Percentiles rank a stretch among this genome's conserved stretches.
phyloP scores from a whole-genome alignment of 2,113 vertebrate species.

The Anolis carolinensis region DNA sequence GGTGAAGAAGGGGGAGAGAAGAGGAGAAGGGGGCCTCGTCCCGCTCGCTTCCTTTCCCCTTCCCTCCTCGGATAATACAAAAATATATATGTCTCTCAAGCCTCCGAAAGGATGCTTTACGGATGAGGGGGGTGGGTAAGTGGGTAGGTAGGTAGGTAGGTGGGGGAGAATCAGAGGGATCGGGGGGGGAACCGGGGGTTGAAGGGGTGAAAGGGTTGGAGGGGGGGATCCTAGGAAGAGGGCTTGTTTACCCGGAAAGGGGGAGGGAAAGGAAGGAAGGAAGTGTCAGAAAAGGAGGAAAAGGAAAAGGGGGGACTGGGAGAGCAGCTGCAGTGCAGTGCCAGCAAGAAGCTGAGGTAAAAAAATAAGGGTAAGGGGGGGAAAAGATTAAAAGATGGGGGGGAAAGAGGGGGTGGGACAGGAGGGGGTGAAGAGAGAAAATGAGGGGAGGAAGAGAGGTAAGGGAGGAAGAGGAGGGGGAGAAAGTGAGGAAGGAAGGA shows the following conservation, averaged over 20 bases:
- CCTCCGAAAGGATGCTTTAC: background rate
- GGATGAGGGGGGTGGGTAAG: background rate
- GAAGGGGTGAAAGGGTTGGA: background rate
- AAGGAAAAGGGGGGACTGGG: conserved; percentile 66
- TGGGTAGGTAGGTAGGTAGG: too few species aligned
- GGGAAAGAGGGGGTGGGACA: conserved; percentile 52
- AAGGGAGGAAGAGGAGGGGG: conserved; percentile 53
- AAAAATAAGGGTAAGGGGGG: conserved; percentile 44
- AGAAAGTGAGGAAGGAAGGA: conserved; percentile 54
- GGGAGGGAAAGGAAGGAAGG: conserved; percentile 64
- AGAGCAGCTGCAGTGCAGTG: conserved; percentile 80
- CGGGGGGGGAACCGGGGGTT: too few species aligned
- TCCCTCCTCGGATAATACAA: background rate
- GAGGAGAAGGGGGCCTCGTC: conserved; percentile 52
- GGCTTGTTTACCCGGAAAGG: conserved; percentile 60
- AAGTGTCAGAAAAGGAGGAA: conserved; percentile 62
- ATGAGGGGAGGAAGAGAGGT: conserved; percentile 66
- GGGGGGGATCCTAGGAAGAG: too few species aligned
- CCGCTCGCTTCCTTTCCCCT: conserved; percentile 45
- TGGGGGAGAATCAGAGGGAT: too few species aligned
- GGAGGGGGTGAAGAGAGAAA: conserved; percentile 64
- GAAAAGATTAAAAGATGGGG: conserved; percentile 47
- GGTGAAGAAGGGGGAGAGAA: conserved; percentile 52
- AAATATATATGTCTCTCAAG: background rate
- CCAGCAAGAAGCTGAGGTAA: conserved; percentile 47